Percentiles rank a stretch among this genome's conserved stretches.
Evolutionary conservation across 64 coral and sea anemone genomes (phyloP).

Genomic region (Porites lutea): DNA sequence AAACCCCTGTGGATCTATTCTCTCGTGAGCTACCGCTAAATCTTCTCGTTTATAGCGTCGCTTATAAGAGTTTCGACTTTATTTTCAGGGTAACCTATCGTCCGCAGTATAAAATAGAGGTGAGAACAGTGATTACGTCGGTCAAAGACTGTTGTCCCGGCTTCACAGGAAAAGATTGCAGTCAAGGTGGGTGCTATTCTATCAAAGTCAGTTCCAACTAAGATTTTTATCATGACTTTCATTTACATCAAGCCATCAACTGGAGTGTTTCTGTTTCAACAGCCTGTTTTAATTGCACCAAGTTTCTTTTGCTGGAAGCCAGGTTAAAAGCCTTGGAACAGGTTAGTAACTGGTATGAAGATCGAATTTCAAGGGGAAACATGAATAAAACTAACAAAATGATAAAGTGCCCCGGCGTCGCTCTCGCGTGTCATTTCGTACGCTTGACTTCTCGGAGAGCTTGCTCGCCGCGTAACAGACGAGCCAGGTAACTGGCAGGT

Average conservation of each 20-base stretch:
- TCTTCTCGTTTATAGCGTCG: too few species aligned
- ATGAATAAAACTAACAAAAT: too few species aligned
- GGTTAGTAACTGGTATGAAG: neutral
- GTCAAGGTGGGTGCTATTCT: neutral
- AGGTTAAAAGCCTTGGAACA: slow-evolving; percentile 10
- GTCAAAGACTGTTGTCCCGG: slow-evolving; percentile 45
- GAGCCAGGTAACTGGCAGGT: too few species aligned
- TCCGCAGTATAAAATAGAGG: slow-evolving; percentile 28
- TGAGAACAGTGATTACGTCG: slow-evolving; percentile 39
- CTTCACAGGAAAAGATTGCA: slow-evolving; percentile 41
- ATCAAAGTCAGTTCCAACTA: neutral
- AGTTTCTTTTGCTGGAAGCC: slow-evolving; percentile 15
- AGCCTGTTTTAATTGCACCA: slow-evolving; percentile 42
- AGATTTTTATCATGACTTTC: too few species aligned
- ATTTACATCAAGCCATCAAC: too few species aligned
- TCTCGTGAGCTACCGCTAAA: too few species aligned
- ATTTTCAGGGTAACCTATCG: slow-evolving; percentile 31
- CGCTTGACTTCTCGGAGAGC: too few species aligned
- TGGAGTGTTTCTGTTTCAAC: neutral
- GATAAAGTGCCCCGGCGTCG: too few species aligned
- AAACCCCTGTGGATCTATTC: too few species aligned
- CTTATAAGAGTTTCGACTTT: neutral
- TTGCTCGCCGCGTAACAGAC: too few species aligned
- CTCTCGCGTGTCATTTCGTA: too few species aligned
- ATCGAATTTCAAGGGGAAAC: too few species aligned